Conservation (phyloP, 2,888 invertebrate species). For the Andrena trimmerana region DNA sequence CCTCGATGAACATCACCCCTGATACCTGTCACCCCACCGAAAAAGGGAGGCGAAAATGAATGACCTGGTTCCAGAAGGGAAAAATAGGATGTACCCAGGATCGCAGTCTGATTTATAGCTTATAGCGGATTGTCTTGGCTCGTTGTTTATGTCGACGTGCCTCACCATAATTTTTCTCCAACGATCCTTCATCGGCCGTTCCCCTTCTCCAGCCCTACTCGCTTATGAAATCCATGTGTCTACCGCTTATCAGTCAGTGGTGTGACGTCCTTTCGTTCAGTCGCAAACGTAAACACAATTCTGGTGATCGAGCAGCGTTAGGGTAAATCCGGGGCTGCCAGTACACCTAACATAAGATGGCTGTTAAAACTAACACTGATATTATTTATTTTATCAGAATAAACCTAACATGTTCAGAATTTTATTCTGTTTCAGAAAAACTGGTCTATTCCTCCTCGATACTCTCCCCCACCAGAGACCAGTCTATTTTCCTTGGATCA, state of each 20-base stretch:
- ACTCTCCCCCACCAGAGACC: constrained; percentile 21
- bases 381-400: too few relatives aligned
- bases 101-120: constrained; percentile 65
- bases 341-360: too few relatives aligned
- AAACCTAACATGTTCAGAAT: too few relatives aligned
- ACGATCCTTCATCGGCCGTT: constrained; percentile 8
- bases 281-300: constrained; percentile 10
- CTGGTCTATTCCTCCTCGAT: constrained; percentile 23
- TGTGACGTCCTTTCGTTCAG: constrained; percentile 6
- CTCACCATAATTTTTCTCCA: constrained; percentile 65
- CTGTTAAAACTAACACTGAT: too few relatives aligned
- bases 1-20: neutral
- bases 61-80: neutral
- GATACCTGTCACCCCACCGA: neutral
- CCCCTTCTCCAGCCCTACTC: neutral
- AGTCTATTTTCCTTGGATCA: constrained; percentile 38
- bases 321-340: too few relatives aligned
- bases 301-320: neutral
- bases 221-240: neutral
- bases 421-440: too few relatives aligned
- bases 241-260: constrained; percentile 39
- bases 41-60: neutral
- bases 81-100: constrained; percentile 19
- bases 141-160: constrained; percentile 68
- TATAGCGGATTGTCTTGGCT: constrained; percentile 57